A percentile compares a stretch with the other conserved stretches of the same genome.
phyloP scores from a whole-genome alignment of 1,140 invertebrate species.

The Caenorhabditis remanei region DNA sequence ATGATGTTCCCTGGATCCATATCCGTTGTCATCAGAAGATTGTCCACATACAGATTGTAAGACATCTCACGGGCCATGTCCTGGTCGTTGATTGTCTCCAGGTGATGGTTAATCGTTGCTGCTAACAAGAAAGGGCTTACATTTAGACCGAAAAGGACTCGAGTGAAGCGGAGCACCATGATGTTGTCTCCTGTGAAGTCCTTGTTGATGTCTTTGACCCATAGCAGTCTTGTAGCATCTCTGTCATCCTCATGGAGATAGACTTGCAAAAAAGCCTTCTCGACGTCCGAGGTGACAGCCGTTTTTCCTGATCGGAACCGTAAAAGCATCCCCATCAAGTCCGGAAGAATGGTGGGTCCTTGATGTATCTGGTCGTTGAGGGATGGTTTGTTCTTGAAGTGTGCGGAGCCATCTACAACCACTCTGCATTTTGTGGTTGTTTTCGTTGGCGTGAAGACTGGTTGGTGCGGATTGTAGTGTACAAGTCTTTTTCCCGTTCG shows the following conservation, averaged over 20 bases:
- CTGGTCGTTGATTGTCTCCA: background rate
- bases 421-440: constrained; percentile 72
- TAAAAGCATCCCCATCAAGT: constrained; percentile 59
- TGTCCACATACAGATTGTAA: constrained; percentile 62
- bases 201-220: background rate
- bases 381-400: constrained; percentile 69
- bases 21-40: constrained; percentile 43
- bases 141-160: constrained; percentile 64
- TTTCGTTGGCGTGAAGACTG: constrained; percentile 73
- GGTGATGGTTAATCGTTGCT: constrained; percentile 64
- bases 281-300: too few relatives aligned
- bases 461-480: constrained; percentile 79
- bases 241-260: too few relatives aligned
- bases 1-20: background rate
- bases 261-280: too few relatives aligned
- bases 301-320: constrained; percentile 21
- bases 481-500: background rate
- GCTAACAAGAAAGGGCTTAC: constrained; percentile 58
- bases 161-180: constrained; percentile 50
- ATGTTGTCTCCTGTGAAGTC: constrained; percentile 53
- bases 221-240: too few relatives aligned
- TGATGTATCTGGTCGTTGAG: constrained; percentile 76
- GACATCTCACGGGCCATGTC: constrained; percentile 26
- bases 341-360: constrained; percentile 61
- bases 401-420: constrained; percentile 78